phyloP scores from a whole-genome alignment of 2,888 invertebrate genomes.

The Mayetiola destructor region DNA sequence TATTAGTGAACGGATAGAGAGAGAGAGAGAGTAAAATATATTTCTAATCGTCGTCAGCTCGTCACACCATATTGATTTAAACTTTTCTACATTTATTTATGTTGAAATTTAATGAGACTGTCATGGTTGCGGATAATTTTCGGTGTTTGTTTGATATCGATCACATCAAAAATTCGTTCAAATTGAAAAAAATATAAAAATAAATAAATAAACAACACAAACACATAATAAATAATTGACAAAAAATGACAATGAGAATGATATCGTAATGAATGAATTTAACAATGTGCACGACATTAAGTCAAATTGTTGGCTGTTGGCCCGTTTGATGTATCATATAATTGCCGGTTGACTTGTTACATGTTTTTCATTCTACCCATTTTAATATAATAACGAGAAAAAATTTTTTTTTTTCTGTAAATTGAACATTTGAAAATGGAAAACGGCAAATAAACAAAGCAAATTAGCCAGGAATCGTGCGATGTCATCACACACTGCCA shows the following conservation, averaged over 20 bases:
- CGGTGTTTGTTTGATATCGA: too few relatives aligned
- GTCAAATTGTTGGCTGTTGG: not conserved
- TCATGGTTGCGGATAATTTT: not conserved
- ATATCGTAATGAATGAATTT: slow-evolving; percentile 1
- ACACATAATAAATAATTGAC: too few relatives aligned
- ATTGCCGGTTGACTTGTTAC: slow-evolving; percentile 9
- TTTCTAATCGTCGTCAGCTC: too few relatives aligned
- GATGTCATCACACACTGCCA: not conserved
- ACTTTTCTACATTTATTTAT: slow-evolving; percentile 6
- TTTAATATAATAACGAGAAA: not conserved
- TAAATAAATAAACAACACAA: too few relatives aligned
- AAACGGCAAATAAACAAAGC: not conserved
- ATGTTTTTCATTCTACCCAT: not conserved
- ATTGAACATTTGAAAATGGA: too few relatives aligned
- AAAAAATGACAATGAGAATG: slow-evolving; percentile 9
- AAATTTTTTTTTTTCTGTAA: not conserved
- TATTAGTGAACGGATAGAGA: too few relatives aligned
- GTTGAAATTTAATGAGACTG: not conserved
- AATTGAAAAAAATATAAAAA: too few relatives aligned
- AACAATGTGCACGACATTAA: too few relatives aligned
- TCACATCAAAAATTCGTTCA: too few relatives aligned
- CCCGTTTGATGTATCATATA: not conserved
- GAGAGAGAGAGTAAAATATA: too few relatives aligned
- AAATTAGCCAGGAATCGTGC: not conserved
- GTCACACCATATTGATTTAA: slow-evolving; percentile 8